These are phyloP conservation scores for Camptogramma bilineatum DNA, from an alignment of 2,888 invertebrate species.

Conservation along the genomic window DNA sequence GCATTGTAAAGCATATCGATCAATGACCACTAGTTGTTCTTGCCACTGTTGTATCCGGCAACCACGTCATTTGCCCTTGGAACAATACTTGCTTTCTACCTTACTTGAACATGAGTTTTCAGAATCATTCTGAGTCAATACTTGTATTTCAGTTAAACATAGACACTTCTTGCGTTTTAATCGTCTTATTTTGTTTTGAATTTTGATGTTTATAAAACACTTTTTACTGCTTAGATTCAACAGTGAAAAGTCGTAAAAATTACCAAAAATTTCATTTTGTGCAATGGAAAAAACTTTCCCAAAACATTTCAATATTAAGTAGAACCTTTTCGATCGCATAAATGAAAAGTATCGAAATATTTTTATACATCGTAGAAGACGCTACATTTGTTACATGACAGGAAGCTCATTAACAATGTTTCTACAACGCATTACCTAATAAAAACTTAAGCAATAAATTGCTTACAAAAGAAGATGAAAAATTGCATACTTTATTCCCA, in stretches of 20 bases:
- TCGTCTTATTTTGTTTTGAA: too few species aligned
- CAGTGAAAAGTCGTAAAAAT: too few species aligned
- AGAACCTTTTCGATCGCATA: too few species aligned
- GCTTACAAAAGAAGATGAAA: conserved; percentile 41
- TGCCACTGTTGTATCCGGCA: conserved; percentile 48
- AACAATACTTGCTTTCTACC: conserved; percentile 53
- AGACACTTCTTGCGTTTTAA: too few species aligned
- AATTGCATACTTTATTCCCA: conserved; percentile 42
- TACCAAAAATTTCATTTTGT: too few species aligned
- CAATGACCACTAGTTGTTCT: conserved; percentile 18
- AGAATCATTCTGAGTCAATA: not conserved
- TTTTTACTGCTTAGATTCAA: too few species aligned
- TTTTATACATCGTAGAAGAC: not conserved
- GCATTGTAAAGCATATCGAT: conserved; percentile 17
- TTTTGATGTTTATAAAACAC: too few species aligned
- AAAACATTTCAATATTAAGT: too few species aligned
- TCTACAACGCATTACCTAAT: conserved; percentile 34
- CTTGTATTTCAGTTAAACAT: not conserved
- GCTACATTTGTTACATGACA: conserved; percentile 15
- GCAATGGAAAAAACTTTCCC: too few species aligned
- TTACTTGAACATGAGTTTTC: not conserved
- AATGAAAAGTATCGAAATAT: not conserved
- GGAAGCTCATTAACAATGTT: conserved; percentile 25
- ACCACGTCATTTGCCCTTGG: conserved; percentile 48
- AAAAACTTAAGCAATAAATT: conserved; percentile 38